Percentiles rank a stretch among this genome's conserved stretches.
These are phyloP conservation scores for Cryptoprocta ferox DNA, from an alignment of 2,797 vertebrate genomes.

Conservation along the genomic window DNA sequence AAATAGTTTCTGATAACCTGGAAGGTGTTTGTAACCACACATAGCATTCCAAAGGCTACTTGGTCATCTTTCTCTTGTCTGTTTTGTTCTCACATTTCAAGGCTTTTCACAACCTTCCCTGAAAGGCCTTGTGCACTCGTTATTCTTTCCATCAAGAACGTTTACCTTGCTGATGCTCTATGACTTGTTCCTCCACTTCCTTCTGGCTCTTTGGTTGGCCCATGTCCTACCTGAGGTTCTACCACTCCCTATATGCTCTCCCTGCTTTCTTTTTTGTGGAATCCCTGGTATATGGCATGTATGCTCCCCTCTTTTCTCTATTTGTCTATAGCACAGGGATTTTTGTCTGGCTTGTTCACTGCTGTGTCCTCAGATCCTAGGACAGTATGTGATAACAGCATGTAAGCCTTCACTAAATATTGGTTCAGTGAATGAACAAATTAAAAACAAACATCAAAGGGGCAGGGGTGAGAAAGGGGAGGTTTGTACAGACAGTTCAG, in stretches of 20 bases:
- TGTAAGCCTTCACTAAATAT: neutral
- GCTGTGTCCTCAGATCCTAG: neutral
- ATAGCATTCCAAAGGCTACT: fast-evolving
- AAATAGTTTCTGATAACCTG: neutral
- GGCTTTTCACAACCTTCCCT: neutral
- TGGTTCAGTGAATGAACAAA: neutral
- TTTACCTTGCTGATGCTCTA: neutral
- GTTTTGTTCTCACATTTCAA: neutral
- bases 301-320: neutral
- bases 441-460: constrained; percentile 22
- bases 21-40: neutral
- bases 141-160: neutral
- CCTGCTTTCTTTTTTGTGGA: neutral
- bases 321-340: neutral
- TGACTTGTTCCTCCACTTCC: neutral
- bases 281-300: neutral
- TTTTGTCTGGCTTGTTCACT: neutral
- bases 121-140: neutral
- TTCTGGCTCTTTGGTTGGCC: neutral
- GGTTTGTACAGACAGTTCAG: neutral
- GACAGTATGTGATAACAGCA: neutral
- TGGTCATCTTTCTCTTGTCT: neutral
- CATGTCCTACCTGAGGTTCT: neutral
- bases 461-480: neutral
- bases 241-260: no score